Evolutionary conservation across 2,797 vertebrate species (phyloP).

Genomic region (Mus caroli): DNA sequence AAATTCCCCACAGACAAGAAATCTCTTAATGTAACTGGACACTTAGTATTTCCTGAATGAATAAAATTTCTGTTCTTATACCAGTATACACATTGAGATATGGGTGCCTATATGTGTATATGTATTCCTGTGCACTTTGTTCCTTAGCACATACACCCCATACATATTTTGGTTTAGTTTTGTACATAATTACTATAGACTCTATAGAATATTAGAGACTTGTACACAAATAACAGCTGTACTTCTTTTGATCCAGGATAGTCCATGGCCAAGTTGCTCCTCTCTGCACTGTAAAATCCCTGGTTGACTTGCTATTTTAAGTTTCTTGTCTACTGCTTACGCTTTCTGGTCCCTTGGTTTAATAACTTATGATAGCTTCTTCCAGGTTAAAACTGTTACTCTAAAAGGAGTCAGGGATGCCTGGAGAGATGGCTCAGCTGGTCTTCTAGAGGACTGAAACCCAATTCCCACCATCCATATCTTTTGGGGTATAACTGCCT

Average conservation of each 20-base stretch:
- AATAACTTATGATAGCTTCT: slow-evolving; percentile 36
- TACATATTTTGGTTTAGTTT: not conserved
- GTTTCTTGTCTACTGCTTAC: slow-evolving; percentile 47
- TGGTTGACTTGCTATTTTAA: not conserved
- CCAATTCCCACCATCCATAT: not conserved
- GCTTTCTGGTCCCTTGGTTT: slow-evolving; percentile 18
- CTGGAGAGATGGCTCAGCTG: not conserved
- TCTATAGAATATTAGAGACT: not conserved
- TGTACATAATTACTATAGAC: not conserved
- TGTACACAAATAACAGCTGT: not conserved
- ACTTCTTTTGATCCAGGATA: not conserved
- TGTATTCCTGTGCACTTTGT: not conserved
- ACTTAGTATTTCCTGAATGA: slow-evolving; percentile 19
- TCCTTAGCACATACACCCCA: not conserved
- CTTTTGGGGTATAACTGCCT: not conserved
- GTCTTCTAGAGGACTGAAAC: not conserved
- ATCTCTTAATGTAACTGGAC: not conserved
- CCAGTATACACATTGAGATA: not conserved
- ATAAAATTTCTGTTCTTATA: not conserved
- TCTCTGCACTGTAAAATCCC: not conserved
- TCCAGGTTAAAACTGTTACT: not conserved
- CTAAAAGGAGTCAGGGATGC: not conserved
- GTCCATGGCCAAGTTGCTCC: not conserved
- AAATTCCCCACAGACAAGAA: not conserved
- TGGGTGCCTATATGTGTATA: too few relatives aligned